Base-by-base conservation (phyloP, 2,113 vertebrate species). In the Bombycilla garrulus region DNA sequence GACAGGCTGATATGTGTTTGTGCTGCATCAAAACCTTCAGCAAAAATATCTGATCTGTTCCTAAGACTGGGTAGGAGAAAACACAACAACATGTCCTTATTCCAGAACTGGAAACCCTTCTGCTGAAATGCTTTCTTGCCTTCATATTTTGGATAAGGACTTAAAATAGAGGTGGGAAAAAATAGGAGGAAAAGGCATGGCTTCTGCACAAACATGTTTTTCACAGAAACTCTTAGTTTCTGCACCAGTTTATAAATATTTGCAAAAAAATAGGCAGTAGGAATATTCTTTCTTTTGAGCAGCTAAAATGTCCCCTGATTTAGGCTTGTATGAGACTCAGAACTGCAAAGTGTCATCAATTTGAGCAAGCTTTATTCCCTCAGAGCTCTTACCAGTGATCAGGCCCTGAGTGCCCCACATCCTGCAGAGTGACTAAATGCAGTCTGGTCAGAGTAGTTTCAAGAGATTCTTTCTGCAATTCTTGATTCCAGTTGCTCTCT, bases 141-240 rank as follows among this genome's bases (percentile, higher is more conserved):
- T 86, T 90, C 47, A 19, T 74, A 29, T 80, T 92, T 86, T 94
- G 76, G 29, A 54, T 88, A 83, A 77, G 33, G 21, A 86, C 67
- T 94, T 90, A 92, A 94, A 94, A 92, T 91, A 91, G 85, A 93
- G 53, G 62, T 88, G 88, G 69, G 62, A 93, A 90, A 44, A 82
- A 65, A 96, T 19, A 70, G 45, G 17, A 94, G 58, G 74, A 73
- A 57, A 82, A 88, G 44, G 17, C n/a, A 45, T 29, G 51, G 50
- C 58, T 94, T 92, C 50, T 65, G 15, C 66, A 78, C 58, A 66
- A 86, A 56, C 71, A 53, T 54, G 23, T 73, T 76, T 93, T 80
- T 65, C 66, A 47, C 79, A 73, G 13, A 66, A 92, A 56, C 24
- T 26, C 11, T 62, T 83, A 71, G 42, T 62, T 54, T 92, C 82